Conservation (phyloP, 2,888 invertebrate genomes). For the Pollenia griseotomentosa region DNA sequence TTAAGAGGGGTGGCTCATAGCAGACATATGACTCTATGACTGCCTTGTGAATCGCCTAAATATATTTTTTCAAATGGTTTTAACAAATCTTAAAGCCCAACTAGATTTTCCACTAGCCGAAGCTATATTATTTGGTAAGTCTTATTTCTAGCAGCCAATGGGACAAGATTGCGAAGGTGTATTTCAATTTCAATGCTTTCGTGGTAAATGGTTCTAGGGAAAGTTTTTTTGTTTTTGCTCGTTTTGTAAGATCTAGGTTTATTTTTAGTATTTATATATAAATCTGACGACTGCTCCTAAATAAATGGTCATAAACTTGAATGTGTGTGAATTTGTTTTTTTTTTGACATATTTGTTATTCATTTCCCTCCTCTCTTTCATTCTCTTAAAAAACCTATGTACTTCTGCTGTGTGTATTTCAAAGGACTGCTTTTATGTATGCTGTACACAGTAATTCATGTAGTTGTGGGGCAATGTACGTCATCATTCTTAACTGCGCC, state of each 20-base stretch:
- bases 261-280: constrained; percentile 40
- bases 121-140: neutral
- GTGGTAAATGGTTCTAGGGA: neutral
- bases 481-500: constrained; percentile 59
- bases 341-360: neutral
- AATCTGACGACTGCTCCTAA: constrained; percentile 19
- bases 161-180: neutral
- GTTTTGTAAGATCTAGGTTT: neutral
- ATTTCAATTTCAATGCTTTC: neutral
- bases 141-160: neutral
- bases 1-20: too few relatives aligned
- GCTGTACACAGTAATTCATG: neutral
- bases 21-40: too few relatives aligned
- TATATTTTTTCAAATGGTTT: neutral
- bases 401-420: neutral
- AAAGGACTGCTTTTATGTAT: neutral
- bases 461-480: constrained; percentile 44
- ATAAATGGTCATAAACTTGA: constrained; percentile 41
- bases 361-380: neutral
- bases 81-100: neutral
- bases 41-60: too few relatives aligned
- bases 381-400: neutral
- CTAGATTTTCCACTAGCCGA: neutral
- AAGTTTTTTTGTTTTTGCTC: neutral
- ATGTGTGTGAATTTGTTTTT: constrained; percentile 16